Conservation (phyloP, 2,888 invertebrate species). For the Ennomos quercinarius region DNA sequence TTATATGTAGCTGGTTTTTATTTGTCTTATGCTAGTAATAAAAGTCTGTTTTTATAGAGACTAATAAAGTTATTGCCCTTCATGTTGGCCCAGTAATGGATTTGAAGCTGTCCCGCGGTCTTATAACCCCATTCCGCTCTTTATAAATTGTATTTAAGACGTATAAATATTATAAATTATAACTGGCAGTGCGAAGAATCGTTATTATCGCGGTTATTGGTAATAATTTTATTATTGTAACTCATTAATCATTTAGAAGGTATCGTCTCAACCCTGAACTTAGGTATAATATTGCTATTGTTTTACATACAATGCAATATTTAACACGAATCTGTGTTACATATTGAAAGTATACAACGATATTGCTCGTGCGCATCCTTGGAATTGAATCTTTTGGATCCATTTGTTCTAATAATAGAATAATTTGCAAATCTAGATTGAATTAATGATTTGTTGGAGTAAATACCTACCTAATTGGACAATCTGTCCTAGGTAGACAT, state of each 20-base stretch:
- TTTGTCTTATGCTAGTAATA: too few relatives aligned
- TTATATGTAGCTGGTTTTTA: too few relatives aligned
- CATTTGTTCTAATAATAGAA: slow-evolving; percentile 21
- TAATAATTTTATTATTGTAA: slow-evolving; percentile 11
- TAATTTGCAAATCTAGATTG: background rate
- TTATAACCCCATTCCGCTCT: too few relatives aligned
- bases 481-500: too few relatives aligned
- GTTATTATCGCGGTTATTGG: slow-evolving; percentile 17
- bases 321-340: slow-evolving; percentile 30
- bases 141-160: too few relatives aligned
- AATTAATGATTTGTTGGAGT: background rate
- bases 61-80: too few relatives aligned
- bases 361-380: slow-evolving; percentile 52
- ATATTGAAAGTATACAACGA: slow-evolving; percentile 52
- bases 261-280: slow-evolving; percentile 34
- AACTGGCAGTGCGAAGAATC: background rate
- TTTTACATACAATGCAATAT: slow-evolving; percentile 49
- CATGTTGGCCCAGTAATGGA: too few relatives aligned
- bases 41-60: too few relatives aligned
- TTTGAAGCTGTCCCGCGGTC: too few relatives aligned
- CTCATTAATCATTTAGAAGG: slow-evolving; percentile 32
- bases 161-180: background rate
- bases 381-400: slow-evolving; percentile 9
- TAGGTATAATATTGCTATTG: slow-evolving; percentile 45
- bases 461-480: too few relatives aligned